These are phyloP conservation scores for Pomatorhinus ruficollis DNA, from an alignment of 2,113 vertebrate species.

Conservation along the genomic window DNA sequence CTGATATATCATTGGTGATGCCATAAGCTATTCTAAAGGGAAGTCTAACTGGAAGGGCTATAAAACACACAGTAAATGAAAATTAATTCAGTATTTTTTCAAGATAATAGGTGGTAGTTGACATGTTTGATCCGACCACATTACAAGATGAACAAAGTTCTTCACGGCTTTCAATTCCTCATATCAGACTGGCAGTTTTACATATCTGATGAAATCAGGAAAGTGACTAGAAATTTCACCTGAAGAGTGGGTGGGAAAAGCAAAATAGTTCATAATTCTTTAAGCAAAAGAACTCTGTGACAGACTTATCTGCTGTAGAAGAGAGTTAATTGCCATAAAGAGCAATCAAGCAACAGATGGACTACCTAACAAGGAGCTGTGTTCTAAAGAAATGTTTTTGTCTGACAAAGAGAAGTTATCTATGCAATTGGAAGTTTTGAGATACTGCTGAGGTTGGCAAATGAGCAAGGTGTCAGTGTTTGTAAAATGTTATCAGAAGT, in stretches of 20 bases:
- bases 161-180: not conserved
- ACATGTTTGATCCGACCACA: not conserved
- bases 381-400: not conserved
- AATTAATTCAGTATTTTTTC: not conserved
- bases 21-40: not conserved
- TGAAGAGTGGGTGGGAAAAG: not conserved
- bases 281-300: not conserved
- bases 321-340: not conserved
- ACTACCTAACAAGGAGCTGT: not conserved
- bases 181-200: not conserved
- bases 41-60: not conserved
- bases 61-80: not conserved
- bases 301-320: not conserved
- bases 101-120: not conserved
- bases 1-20: not conserved
- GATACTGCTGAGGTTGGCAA: not conserved
- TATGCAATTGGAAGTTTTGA: not conserved
- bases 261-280: not conserved
- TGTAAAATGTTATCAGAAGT: not conserved
- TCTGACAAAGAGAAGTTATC: not conserved
- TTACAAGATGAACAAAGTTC: not conserved
- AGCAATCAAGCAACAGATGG: not conserved
- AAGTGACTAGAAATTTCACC: not conserved
- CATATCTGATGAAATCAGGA: accelerated
- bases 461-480: not conserved